These are phyloP conservation scores for Ypsolopha sequella DNA, from an alignment of 2,888 invertebrate species.

Conservation along the genomic window DNA sequence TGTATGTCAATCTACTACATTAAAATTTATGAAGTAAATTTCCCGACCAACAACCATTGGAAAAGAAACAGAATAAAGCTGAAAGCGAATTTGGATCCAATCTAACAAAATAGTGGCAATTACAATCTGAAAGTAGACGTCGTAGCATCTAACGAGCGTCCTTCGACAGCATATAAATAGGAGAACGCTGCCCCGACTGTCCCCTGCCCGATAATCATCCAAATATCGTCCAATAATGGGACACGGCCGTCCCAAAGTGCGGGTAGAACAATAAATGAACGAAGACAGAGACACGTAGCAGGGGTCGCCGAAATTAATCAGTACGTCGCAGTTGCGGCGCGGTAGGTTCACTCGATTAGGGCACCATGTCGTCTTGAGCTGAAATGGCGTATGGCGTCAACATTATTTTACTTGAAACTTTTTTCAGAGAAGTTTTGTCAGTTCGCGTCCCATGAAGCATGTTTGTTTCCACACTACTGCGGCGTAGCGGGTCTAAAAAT, in stretches of 20 bases:
- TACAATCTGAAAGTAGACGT: constrained; percentile 52
- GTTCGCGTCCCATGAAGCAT: no score
- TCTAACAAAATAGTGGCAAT: constrained; percentile 56
- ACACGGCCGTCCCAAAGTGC: constrained; percentile 43
- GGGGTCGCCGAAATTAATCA: constrained; percentile 61
- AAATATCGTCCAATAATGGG: constrained; percentile 60
- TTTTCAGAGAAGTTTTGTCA: no score
- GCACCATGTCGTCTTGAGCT: constrained; percentile 12
- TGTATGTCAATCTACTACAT: no score
- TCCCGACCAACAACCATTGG: no score
- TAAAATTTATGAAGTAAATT: no score
- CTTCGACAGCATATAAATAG: constrained; percentile 54
- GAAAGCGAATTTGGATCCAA: constrained; percentile 41
- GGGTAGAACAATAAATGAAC: constrained; percentile 52
- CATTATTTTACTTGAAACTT: no score
- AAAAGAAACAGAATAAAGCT: no score
- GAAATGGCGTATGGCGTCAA: no score
- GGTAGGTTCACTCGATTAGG: constrained; percentile 66
- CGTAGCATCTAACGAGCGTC: constrained; percentile 40
- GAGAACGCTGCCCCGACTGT: constrained; percentile 22
- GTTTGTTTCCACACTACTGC: no score
- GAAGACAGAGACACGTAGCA: constrained; percentile 51
- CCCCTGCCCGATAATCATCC: constrained; percentile 46
- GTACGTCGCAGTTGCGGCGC: constrained; percentile 64
- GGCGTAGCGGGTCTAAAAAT: no score